phyloP scores from a whole-genome alignment of 2,797 vertebrate genomes.

The Danio jaintianensis region DNA sequence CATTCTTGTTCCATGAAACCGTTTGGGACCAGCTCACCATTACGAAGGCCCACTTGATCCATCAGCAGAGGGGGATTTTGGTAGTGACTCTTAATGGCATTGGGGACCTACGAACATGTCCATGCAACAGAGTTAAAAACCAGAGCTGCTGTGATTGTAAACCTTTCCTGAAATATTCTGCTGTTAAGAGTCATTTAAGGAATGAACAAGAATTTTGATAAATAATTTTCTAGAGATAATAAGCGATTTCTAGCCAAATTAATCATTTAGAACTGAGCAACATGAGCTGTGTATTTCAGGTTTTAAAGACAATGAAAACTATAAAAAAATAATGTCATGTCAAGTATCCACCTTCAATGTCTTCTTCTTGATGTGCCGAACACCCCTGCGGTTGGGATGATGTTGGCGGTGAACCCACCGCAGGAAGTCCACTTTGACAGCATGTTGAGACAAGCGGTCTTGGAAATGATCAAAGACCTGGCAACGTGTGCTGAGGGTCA shows the following conservation, averaged over 20 bases:
- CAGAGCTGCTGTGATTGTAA: not conserved
- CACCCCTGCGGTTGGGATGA: constrained; percentile 83
- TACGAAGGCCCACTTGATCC: constrained; percentile 87
- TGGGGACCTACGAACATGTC: constrained; percentile 85
- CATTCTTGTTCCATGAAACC: constrained; percentile 77
- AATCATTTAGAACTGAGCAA: not conserved
- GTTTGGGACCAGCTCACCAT: constrained; percentile 92
- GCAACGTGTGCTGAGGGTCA: constrained; percentile 89
- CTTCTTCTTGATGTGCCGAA: constrained; percentile 84
- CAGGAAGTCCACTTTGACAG: constrained; percentile 89
- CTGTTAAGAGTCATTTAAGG: not conserved
- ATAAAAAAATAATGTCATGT: not conserved
- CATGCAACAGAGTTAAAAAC: not conserved
- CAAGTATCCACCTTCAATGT: constrained; percentile 85
- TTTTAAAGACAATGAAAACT: not conserved
- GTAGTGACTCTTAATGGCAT: constrained; percentile 97
- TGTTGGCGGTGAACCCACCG: constrained; percentile 86
- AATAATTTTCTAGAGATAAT: not conserved
- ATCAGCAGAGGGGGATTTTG: constrained; percentile 88
- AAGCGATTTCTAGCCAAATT: not conserved
- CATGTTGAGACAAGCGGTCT: constrained; percentile 88
- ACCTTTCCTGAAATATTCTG: not conserved
- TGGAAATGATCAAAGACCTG: constrained; percentile 91
- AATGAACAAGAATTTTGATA: not conserved
- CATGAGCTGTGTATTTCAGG: no score